Percentiles rank a stretch among this genome's conserved stretches.
phyloP scores from a whole-genome alignment of 2,113 vertebrate species.

The Podocnemis expansa region DNA sequence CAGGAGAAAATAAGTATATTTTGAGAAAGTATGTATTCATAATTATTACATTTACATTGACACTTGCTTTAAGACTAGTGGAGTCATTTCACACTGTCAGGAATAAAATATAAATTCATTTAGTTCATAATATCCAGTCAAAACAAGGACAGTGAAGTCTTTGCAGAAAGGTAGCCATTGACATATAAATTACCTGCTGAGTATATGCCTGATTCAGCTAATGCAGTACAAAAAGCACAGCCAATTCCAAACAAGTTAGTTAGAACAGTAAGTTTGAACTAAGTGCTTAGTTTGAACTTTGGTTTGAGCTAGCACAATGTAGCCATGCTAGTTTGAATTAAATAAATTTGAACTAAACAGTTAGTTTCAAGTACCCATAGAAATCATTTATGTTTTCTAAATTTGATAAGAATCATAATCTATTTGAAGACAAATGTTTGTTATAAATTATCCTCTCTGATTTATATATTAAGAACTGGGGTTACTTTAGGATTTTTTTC shows the following conservation, averaged over 20 bases:
- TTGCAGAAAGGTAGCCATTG: neutral
- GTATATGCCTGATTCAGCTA: neutral
- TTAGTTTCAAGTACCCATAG: too few relatives aligned
- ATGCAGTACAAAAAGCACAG: neutral
- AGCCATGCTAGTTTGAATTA: too few relatives aligned
- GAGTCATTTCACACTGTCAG: neutral
- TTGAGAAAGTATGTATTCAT: rapidly evolving
- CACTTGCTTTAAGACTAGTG: neutral
- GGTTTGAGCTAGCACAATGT: too few relatives aligned
- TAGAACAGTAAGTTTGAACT: too few relatives aligned
- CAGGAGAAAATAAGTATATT: neutral
- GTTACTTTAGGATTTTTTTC: too few relatives aligned
- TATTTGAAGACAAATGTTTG: too few relatives aligned
- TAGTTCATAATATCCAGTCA: neutral
- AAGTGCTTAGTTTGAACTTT: too few relatives aligned
- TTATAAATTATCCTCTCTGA: too few relatives aligned
- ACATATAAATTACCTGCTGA: neutral
- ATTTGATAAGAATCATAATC: too few relatives aligned
- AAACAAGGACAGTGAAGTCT: neutral
- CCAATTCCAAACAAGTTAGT: neutral
- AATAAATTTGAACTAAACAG: too few relatives aligned
- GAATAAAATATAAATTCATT: neutral
- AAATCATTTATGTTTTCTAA: too few relatives aligned
- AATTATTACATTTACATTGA: neutral
- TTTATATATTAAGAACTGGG: too few relatives aligned